Conservation (phyloP, 2,888 invertebrate species). For the Anticlea derivata region DNA sequence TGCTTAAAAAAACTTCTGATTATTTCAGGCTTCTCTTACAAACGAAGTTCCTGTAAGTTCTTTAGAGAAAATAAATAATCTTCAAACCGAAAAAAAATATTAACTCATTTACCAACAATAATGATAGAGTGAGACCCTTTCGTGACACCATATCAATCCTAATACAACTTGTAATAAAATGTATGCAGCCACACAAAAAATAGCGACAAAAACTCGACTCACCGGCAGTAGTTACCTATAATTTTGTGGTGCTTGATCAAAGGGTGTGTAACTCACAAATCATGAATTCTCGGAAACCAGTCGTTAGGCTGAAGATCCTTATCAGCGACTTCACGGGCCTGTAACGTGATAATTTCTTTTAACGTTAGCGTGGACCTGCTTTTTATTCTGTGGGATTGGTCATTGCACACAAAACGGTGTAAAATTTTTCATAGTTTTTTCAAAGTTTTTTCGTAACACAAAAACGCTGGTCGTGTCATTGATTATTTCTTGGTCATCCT, state of each 20-base stretch:
- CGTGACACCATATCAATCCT: not conserved
- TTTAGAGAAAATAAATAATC: too few species aligned
- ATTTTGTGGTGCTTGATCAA: conserved; percentile 16
- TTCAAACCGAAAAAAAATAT: too few species aligned
- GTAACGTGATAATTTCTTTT: conserved; percentile 55
- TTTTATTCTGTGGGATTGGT: conserved; percentile 5
- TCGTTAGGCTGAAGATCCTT: conserved; percentile 53
- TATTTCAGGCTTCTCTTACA: too few species aligned
- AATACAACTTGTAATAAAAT: conserved; percentile 22
- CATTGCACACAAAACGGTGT: not conserved
- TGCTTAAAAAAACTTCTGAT: too few species aligned
- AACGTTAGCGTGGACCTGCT: conserved; percentile 36
- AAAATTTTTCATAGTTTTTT: too few species aligned
- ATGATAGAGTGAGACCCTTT: too few species aligned
- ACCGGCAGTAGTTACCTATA: conserved; percentile 6
- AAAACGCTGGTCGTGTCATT: too few species aligned
- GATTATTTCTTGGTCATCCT: too few species aligned
- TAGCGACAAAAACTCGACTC: conserved; percentile 20
- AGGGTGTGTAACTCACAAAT: conserved; percentile 48
- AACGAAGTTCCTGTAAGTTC: too few species aligned
- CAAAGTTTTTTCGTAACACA: too few species aligned
- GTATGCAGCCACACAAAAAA: conserved; percentile 29
- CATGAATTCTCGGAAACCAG: conserved; percentile 53
- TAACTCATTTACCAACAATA: too few species aligned
- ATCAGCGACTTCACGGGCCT: conserved; percentile 49